Percentiles rank a stretch among this genome's conserved stretches.
Conservation (phyloP, 2,113 vertebrate genomes). For the Lophotis ruficrista region DNA sequence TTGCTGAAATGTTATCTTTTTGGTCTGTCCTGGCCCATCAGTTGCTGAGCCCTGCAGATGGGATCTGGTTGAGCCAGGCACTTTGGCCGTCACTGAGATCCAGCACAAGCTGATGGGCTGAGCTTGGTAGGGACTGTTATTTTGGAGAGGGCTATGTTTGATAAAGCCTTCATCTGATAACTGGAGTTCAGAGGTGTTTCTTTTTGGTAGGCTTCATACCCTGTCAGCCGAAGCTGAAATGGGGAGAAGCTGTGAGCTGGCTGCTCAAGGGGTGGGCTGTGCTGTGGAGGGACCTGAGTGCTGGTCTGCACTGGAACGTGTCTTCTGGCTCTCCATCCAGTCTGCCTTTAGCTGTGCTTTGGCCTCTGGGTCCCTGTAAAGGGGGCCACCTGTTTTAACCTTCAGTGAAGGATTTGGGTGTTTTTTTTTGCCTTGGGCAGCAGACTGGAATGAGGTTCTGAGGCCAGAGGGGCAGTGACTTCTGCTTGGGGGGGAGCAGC, state of each 20-base stretch:
- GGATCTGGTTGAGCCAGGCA: not conserved
- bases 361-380: not conserved
- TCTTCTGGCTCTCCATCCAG: not conserved
- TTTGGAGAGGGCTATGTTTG: not conserved
- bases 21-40: not conserved
- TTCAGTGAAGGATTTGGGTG: not conserved
- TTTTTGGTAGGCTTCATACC: not conserved
- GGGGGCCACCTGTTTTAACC: not conserved
- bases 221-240: not conserved
- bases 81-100: not conserved
- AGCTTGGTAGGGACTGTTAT: not conserved
- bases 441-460: not conserved
- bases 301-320: accelerated
- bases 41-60: not conserved
- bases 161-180: not conserved
- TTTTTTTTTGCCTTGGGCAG: not conserved
- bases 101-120: not conserved
- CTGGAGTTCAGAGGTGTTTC: not conserved
- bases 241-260: not conserved
- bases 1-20: not conserved
- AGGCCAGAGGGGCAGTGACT: not conserved
- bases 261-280: not conserved
- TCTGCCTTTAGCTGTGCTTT: not conserved
- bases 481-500: not conserved
- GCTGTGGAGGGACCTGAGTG: not conserved